Conservation (phyloP, 1,140 invertebrate genomes). For the Panagrolaimus sp. region DNA sequence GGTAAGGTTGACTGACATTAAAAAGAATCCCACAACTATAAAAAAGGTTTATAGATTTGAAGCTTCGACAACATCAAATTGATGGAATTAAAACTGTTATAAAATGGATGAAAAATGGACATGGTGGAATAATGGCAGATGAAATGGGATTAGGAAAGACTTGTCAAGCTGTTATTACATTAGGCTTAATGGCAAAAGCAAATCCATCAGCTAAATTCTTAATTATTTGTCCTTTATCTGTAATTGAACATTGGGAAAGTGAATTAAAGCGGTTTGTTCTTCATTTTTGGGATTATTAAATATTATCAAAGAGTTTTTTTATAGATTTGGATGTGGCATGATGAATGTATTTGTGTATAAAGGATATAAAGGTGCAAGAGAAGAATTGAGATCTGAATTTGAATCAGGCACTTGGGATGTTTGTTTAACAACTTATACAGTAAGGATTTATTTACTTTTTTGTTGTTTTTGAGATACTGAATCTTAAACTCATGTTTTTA, state of each 20-base stretch:
- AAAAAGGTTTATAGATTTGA: slow-evolving; percentile 20
- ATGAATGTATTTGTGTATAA: slow-evolving; percentile 43
- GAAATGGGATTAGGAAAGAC: slow-evolving; percentile 63
- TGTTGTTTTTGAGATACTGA: not conserved
- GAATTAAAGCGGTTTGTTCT: slow-evolving; percentile 59
- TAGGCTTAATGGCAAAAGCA: slow-evolving; percentile 49
- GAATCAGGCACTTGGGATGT: slow-evolving; percentile 52
- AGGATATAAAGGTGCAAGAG: slow-evolving; percentile 59
- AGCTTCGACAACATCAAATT: slow-evolving; percentile 20
- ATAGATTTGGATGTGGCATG: slow-evolving; percentile 29
- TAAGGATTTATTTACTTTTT: slow-evolving; percentile 21
- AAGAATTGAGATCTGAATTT: slow-evolving; percentile 38
- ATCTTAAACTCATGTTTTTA: no score
- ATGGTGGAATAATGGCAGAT: slow-evolving; percentile 60
- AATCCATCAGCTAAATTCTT: slow-evolving; percentile 48
- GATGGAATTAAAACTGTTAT: slow-evolving; percentile 12
- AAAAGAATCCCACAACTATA: no score
- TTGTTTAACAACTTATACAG: slow-evolving; percentile 61
- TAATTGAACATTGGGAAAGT: slow-evolving; percentile 60
- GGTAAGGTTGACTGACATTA: no score
- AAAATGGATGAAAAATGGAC: slow-evolving; percentile 22
- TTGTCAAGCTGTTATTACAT: slow-evolving; percentile 61
- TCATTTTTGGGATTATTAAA: slow-evolving; percentile 46
- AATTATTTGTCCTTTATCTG: slow-evolving; percentile 61
- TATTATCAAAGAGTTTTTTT: not conserved